phyloP scores from a whole-genome alignment of 2,888 invertebrate species.

The Coremacera marginata region DNA sequence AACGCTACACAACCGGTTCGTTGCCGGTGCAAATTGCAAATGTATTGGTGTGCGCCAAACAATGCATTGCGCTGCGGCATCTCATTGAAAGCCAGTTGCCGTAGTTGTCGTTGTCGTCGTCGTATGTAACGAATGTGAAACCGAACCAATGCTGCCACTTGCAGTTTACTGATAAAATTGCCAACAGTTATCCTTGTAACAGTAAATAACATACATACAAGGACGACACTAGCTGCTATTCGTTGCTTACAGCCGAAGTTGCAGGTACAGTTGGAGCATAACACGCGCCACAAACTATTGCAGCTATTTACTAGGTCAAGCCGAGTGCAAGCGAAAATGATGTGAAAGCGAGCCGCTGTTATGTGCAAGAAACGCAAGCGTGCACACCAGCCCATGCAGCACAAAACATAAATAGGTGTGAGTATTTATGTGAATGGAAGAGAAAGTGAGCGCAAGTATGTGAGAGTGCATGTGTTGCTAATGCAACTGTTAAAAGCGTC shows the following conservation, averaged over 20 bases:
- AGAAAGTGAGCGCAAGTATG: not conserved
- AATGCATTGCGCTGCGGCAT: slow-evolving; percentile 17
- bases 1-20: slow-evolving; percentile 54
- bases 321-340: not conserved
- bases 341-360: not conserved
- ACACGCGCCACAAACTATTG: slow-evolving; percentile 6
- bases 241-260: slow-evolving; percentile 17
- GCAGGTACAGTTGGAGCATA: slow-evolving; percentile 27
- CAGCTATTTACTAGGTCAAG: slow-evolving; percentile 58
- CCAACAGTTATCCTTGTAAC: slow-evolving; percentile 30
- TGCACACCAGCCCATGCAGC: not conserved
- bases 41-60: slow-evolving; percentile 58
- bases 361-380: not conserved
- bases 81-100: slow-evolving; percentile 5
- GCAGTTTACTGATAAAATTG: slow-evolving; percentile 9
- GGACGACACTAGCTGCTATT: not conserved
- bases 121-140: not conserved
- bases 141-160: not conserved
- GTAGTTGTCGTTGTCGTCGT: not conserved
- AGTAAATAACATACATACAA: slow-evolving; percentile 1
- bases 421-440: not conserved
- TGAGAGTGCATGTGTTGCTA: not conserved
- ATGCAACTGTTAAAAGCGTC: slow-evolving; percentile 17
- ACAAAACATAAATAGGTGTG: not conserved
- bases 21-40: slow-evolving; percentile 63